Conservation (phyloP, 1,140 invertebrate genomes). For the Alviniconcha marisindica region DNA sequence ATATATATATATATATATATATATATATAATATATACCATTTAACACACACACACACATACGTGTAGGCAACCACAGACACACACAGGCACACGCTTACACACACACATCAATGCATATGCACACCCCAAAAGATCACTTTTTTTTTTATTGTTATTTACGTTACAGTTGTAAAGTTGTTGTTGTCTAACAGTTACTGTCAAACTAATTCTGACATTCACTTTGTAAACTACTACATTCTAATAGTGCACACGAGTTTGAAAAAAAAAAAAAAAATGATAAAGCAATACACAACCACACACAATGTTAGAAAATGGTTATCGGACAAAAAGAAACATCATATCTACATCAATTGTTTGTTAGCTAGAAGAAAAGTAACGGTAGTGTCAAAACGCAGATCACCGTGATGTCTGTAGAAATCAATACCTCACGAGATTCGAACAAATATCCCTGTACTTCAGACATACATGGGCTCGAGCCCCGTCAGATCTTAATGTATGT, state of each 20-base stretch:
- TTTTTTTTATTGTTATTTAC: conserved; percentile 32
- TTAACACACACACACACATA: too few relatives aligned
- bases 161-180: conserved; percentile 40
- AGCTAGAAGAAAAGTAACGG: neutral
- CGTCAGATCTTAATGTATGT: neutral
- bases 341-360: too few relatives aligned
- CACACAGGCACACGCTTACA: conserved; percentile 1
- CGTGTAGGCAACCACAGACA: too few relatives aligned
- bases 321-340: neutral
- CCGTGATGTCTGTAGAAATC: neutral
- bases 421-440: neutral
- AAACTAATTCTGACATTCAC: conserved; percentile 36
- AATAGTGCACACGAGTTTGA: conserved; percentile 33
- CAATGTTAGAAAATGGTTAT: neutral
- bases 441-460: neutral
- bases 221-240: conserved; percentile 28
- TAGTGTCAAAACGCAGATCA: neutral
- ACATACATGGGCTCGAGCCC: neutral
- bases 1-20: too few relatives aligned
- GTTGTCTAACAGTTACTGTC: conserved; percentile 34
- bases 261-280: conserved; percentile 4
- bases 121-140: conserved; percentile 23
- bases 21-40: too few relatives aligned
- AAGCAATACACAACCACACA: neutral
- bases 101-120: neutral